A percentile compares a stretch with the other conserved stretches of the same genome.
These are phyloP conservation scores for Nesogale talazaci DNA, from an alignment of 2,113 vertebrate species.

Conservation along the genomic window DNA sequence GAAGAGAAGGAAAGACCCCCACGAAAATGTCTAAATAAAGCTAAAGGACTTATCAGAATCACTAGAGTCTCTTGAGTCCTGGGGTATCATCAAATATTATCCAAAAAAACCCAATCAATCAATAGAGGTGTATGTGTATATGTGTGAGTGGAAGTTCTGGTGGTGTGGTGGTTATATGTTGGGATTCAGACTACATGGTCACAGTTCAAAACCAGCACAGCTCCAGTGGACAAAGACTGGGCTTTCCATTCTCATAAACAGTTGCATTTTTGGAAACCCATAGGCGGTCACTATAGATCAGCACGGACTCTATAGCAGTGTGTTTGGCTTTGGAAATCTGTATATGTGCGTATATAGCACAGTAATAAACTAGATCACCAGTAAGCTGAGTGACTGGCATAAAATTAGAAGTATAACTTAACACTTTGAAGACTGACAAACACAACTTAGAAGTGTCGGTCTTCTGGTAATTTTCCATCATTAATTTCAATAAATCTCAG, in stretches of 20 bases:
- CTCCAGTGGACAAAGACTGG: no score
- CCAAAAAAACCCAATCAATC: no score
- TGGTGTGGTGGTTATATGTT: no score
- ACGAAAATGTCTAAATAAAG: background rate
- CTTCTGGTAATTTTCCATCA: background rate
- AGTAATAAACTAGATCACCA: background rate
- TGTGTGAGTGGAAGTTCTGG: no score
- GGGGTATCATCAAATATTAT: background rate
- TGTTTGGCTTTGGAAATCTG: no score
- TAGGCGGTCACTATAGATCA: no score
- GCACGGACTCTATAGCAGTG: no score
- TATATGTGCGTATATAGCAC: background rate
- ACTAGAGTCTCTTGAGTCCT: background rate
- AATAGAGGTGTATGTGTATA: no score
- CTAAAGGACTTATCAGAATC: background rate
- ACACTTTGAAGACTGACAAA: background rate
- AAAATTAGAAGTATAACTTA: background rate
- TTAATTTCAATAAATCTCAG: background rate
- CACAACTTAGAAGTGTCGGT: background rate
- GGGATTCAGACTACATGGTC: no score
- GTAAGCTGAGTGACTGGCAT: background rate
- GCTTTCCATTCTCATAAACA: no score
- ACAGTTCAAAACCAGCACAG: no score
- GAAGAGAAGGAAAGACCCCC: background rate
- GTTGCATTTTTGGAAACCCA: no score